Base-by-base conservation (phyloP, 2,113 vertebrate genomes). In the Perccottus glenii region DNA sequence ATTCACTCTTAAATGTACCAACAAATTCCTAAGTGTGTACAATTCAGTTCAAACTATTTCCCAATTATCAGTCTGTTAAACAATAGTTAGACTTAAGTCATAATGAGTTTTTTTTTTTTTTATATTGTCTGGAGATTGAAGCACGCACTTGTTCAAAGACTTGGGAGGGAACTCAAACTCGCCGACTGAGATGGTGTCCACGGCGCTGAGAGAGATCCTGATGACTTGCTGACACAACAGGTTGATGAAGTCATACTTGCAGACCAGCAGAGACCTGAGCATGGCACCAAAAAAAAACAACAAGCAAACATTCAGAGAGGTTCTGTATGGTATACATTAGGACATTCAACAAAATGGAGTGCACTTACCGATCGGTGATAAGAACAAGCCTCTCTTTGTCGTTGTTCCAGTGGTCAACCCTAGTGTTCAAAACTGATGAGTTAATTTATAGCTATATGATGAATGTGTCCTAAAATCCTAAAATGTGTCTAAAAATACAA, bases 331-430 rank as follows among this genome's bases (percentile, higher is more conserved):
- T 27, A 2, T 27, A 27, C 19, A 27, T 27, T 27, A 27, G 19
- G 19, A 27, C 19, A 40, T 40, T 14, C 0, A 43, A 36, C 5
- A 27, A 38, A 51, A 45, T 11, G 2, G 2, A 11, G 0, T 15
- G 14, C 42, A 60, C 64, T 84, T 66, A 91, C 93, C 88, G 82
- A 11, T 99, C 96, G 0, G 96, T 98, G 79, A 99, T 93, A 1
- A 99, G 94, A 58, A 98, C 94, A 2, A 99, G 92, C 5, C 94
- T 93, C 67, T 99, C 97, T 87, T 93, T 97, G 74, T 99, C 97
- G 0, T 97, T 99, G 91, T 99, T 99, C 97, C 97, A 99, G 83
- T 98, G 97, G 78, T 99, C 97, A 2, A 99, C 82, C 77, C 97
- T 99, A 83, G 48, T 3, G n/a, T 60, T 9, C 15, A 58, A 42